phyloP scores from a whole-genome alignment of 2,113 vertebrate species.

The Rhinolophus sinicus region DNA sequence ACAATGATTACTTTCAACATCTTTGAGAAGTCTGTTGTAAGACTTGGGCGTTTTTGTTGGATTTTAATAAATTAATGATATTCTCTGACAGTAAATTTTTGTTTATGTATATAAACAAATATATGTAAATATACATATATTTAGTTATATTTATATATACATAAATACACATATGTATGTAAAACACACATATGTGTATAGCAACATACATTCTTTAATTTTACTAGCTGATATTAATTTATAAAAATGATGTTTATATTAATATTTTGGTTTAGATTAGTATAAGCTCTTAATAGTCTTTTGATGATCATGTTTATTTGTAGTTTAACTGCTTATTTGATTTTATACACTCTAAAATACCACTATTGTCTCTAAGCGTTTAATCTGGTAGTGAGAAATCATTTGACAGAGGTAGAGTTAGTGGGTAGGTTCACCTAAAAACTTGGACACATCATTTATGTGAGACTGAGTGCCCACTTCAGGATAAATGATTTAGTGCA shows the following conservation, averaged over 20 bases:
- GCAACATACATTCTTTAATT: not conserved
- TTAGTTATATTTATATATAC: no score
- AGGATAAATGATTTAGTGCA: not conserved
- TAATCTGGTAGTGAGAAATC: not conserved
- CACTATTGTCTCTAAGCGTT: not conserved
- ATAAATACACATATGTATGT: not conserved
- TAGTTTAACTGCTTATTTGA: slow-evolving; percentile 21
- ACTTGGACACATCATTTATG: not conserved
- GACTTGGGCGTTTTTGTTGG: not conserved
- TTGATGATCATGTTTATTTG: not conserved
- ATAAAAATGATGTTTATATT: slow-evolving; percentile 13
- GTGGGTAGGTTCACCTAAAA: not conserved
- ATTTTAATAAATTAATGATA: slow-evolving; percentile 46
- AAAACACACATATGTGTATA: not conserved
- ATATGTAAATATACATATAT: not conserved
- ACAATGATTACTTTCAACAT: slow-evolving; percentile 57
- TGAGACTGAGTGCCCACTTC: not conserved
- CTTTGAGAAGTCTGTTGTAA: slow-evolving; percentile 55
- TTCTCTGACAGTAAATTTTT: slow-evolving; percentile 29
- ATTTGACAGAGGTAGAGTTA: not conserved
- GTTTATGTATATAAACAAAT: not conserved
- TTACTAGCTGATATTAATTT: slow-evolving; percentile 30
- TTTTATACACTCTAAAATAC: slow-evolving; percentile 41
- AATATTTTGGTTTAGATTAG: slow-evolving; percentile 3
- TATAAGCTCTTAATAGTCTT: not conserved